phyloP scores from a whole-genome alignment of 2,888 invertebrate species.

The Drosophila gaucha region DNA sequence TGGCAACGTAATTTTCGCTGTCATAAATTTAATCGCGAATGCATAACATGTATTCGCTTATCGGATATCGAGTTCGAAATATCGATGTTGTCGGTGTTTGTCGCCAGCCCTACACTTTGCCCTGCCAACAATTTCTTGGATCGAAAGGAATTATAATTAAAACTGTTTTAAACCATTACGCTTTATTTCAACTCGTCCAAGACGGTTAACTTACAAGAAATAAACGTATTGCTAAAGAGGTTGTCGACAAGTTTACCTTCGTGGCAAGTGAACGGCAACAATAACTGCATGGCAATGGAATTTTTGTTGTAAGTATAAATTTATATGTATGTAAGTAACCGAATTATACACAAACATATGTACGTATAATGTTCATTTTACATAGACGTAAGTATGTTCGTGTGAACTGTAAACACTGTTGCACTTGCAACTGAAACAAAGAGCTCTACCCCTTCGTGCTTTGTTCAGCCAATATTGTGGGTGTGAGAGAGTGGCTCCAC shows the following conservation, averaged over 20 bases:
- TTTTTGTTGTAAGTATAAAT: conserved; percentile 84
- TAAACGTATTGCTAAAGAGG: conserved; percentile 6
- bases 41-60: background rate
- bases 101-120: conserved; percentile 47
- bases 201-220: conserved; percentile 4
- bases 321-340: conserved; percentile 30
- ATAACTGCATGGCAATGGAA: conserved; percentile 80
- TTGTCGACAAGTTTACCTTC: conserved; percentile 11
- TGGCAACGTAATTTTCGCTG: conserved; percentile 32
- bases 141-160: conserved; percentile 27
- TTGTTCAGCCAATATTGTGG: conserved; percentile 42
- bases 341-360: conserved; percentile 10
- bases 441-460: conserved; percentile 42
- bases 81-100: conserved; percentile 35
- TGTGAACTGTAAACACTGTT: conserved; percentile 24
- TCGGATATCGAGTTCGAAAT: conserved; percentile 10
- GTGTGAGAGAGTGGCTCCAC: conserved; percentile 27
- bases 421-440: conserved; percentile 43
- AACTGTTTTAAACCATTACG: conserved; percentile 7
- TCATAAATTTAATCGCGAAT: conserved; percentile 5
- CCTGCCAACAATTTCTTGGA: conserved; percentile 52
- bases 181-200: background rate
- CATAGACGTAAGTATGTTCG: conserved; percentile 14
- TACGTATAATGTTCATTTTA: conserved; percentile 22
- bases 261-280: conserved; percentile 45